Conservation (phyloP, 2,888 invertebrate species). For the Mesoligia furuncula region DNA sequence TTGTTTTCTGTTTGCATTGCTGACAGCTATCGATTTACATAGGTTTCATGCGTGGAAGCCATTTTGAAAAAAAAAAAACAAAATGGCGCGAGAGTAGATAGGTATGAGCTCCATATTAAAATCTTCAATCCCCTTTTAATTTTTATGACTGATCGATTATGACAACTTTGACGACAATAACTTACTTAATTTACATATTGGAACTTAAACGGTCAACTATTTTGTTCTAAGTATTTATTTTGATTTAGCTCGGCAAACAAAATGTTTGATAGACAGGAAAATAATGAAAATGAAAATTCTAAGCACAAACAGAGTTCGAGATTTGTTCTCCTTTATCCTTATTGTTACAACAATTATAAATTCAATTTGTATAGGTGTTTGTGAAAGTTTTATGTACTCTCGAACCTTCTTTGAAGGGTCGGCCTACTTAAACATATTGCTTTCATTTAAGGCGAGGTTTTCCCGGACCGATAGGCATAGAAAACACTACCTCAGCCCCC, state of each 20-base stretch:
- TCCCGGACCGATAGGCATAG: too few relatives aligned
- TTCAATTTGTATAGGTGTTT: constrained; percentile 62
- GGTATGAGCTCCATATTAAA: too few relatives aligned
- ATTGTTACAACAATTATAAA: constrained; percentile 66
- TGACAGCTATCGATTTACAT: too few relatives aligned
- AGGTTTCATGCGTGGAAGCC: too few relatives aligned
- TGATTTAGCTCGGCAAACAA: neutral
- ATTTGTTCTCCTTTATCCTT: constrained; percentile 9
- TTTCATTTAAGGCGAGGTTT: too few relatives aligned
- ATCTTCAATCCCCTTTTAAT: neutral
- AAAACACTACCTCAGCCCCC: too few relatives aligned
- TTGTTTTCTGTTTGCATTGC: too few relatives aligned
- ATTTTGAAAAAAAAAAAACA: too few relatives aligned
- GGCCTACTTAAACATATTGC: constrained; percentile 66
- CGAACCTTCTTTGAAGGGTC: constrained; percentile 55
- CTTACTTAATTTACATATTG: neutral
- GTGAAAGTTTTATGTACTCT: constrained; percentile 63
- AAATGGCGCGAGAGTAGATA: too few relatives aligned
- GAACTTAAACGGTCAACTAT: constrained; percentile 2
- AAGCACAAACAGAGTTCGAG: constrained; percentile 14
- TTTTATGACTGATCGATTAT: neutral
- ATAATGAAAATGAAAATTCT: constrained; percentile 24
- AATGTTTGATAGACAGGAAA: constrained; percentile 4
- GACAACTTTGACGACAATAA: neutral
- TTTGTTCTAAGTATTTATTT: constrained; percentile 10